Conservation (phyloP, 2,113 vertebrate species). For the Dasypus novemcinctus region DNA sequence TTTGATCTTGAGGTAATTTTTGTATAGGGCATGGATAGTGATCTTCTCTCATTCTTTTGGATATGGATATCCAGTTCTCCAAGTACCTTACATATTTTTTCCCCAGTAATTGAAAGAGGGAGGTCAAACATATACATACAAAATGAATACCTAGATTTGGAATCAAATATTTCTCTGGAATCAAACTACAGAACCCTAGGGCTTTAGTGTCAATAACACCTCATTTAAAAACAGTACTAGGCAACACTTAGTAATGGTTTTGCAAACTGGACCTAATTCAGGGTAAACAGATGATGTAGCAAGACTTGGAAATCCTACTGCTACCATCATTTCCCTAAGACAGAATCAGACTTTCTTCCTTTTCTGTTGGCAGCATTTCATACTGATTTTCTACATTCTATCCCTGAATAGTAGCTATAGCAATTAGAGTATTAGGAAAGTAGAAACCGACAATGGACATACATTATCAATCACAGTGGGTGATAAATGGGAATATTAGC, state of each 20-base stretch:
- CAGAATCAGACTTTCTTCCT: not conserved
- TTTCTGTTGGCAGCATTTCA: not conserved
- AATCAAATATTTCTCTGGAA: not conserved
- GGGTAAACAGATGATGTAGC: not conserved
- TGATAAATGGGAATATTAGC: not conserved
- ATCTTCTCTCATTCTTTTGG: no score
- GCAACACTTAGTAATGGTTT: not conserved
- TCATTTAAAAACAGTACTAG: not conserved
- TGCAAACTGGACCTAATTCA: not conserved
- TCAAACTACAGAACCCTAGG: not conserved
- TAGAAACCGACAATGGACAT: not conserved
- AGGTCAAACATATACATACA: not conserved
- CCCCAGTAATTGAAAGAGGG: not conserved
- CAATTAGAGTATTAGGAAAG: not conserved
- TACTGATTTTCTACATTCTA: not conserved
- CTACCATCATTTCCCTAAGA: not conserved
- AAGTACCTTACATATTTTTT: not conserved
- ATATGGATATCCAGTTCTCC: no score
- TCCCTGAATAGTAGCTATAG: not conserved
- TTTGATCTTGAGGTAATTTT: no score
- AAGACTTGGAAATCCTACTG: not conserved
- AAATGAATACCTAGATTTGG: not conserved
- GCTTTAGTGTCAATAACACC: not conserved
- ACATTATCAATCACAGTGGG: not conserved
- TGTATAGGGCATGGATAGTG: no score